phyloP scores from a whole-genome alignment of 1,140 invertebrate species.

The Leptoteleia sp. region DNA sequence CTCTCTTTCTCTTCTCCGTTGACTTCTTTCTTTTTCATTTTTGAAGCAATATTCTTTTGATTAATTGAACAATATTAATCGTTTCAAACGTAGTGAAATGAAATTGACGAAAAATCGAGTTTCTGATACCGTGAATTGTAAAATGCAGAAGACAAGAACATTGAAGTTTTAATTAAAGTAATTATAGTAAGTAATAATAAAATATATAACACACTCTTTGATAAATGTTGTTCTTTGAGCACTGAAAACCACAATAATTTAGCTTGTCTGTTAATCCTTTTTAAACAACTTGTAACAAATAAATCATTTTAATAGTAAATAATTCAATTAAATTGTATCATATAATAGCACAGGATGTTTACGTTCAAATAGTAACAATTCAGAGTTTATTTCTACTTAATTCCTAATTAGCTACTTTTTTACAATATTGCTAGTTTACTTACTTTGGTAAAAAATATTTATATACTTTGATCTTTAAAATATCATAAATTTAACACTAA shows the following conservation, averaged over 20 bases:
- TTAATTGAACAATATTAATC: conserved; percentile 30
- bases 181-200: not conserved
- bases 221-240: conserved; percentile 4
- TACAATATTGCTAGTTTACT: too few relatives aligned
- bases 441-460: too few relatives aligned
- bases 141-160: not conserved
- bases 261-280: conserved; percentile 7
- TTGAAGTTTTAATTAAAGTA: conserved; percentile 34
- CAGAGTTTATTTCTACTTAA: too few relatives aligned
- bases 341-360: conserved; percentile 10
- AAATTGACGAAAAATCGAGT: conserved; percentile 15
- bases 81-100: conserved; percentile 15
- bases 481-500: too few relatives aligned
- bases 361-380: not conserved
- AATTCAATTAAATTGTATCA: conserved; percentile 24
- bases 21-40: conserved; percentile 18
- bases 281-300: conserved; percentile 12
- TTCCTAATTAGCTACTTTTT: too few relatives aligned
- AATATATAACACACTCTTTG: too few relatives aligned
- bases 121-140: conserved; percentile 11
- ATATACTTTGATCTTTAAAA: too few relatives aligned
- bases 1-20: too few relatives aligned
- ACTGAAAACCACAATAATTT: conserved; percentile 12
- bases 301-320: conserved; percentile 10
- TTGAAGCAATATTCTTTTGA: conserved; percentile 28